Evolutionary conservation across 1,140 invertebrate genomes (phyloP).

Genomic region (Trichonephila inaurata): DNA sequence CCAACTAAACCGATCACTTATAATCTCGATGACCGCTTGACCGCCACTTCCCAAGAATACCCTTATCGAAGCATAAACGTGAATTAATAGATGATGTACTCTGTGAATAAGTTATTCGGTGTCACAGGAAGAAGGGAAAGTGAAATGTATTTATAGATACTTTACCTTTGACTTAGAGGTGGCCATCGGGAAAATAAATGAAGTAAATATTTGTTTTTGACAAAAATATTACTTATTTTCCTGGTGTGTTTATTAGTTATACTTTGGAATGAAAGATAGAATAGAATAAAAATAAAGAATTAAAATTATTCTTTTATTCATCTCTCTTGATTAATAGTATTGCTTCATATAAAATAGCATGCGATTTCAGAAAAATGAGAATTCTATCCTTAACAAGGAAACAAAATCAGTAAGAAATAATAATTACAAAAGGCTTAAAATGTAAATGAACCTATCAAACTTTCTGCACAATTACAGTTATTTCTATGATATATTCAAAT

Average conservation of each 20-base stretch:
- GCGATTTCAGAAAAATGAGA: too few species aligned
- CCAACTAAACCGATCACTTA: background rate
- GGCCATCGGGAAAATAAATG: background rate
- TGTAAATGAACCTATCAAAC: too few species aligned
- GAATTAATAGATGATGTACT: background rate
- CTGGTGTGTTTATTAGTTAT: background rate
- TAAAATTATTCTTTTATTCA: too few species aligned
- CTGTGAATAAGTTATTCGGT: background rate
- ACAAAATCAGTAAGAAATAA: too few species aligned
- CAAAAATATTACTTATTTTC: background rate
- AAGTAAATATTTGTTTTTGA: background rate
- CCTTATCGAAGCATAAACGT: background rate
- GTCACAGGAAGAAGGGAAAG: background rate
- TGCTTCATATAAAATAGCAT: too few species aligned
- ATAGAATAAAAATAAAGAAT: too few species aligned
- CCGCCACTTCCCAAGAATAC: background rate
- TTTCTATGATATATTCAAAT: too few species aligned
- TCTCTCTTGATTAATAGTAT: too few species aligned
- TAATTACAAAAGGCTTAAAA: too few species aligned
- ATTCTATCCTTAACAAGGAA: too few species aligned
- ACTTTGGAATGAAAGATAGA: too few species aligned
- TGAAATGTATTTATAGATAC: slow-evolving; percentile 10
- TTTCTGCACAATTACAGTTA: too few species aligned
- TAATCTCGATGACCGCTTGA: background rate
- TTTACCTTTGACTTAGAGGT: background rate